phyloP scores from a whole-genome alignment of 2,113 vertebrate species.

The Chroicocephalus ridibundus region DNA sequence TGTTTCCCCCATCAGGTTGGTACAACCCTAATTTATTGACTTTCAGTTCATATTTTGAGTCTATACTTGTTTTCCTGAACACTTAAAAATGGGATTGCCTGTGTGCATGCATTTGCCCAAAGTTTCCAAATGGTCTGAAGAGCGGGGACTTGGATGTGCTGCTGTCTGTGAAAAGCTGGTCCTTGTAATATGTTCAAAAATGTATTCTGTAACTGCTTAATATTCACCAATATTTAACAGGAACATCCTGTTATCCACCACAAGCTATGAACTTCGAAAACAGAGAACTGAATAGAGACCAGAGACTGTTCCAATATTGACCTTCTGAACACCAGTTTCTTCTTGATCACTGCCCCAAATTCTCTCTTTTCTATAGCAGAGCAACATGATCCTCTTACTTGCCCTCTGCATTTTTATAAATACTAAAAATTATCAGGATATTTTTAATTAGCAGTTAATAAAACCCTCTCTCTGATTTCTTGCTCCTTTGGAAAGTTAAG shows the following conservation, averaged over 20 bases:
- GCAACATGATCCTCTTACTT: neutral
- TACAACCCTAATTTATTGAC: neutral
- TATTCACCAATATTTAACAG: neutral
- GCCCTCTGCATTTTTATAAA: neutral
- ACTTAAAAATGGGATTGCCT: neutral
- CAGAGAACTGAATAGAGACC: neutral
- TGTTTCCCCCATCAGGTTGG: neutral
- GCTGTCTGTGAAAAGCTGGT: neutral
- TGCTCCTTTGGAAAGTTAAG: conserved; percentile 10
- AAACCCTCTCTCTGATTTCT: neutral
- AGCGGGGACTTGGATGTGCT: neutral
- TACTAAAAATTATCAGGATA: neutral
- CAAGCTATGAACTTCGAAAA: neutral
- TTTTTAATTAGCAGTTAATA: conserved; percentile 18
- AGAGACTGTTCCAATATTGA: neutral
- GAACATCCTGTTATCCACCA: neutral
- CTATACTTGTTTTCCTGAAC: neutral
- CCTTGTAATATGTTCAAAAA: neutral
- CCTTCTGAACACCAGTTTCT: neutral
- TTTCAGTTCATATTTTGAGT: neutral
- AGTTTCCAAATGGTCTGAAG: neutral
- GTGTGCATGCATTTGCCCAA: neutral
- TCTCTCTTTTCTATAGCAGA: neutral
- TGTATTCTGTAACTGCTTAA: neutral
- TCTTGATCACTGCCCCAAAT: neutral